Base-by-base conservation (phyloP, 2,888 invertebrate genomes). In the Patella ulyssiponensis region DNA sequence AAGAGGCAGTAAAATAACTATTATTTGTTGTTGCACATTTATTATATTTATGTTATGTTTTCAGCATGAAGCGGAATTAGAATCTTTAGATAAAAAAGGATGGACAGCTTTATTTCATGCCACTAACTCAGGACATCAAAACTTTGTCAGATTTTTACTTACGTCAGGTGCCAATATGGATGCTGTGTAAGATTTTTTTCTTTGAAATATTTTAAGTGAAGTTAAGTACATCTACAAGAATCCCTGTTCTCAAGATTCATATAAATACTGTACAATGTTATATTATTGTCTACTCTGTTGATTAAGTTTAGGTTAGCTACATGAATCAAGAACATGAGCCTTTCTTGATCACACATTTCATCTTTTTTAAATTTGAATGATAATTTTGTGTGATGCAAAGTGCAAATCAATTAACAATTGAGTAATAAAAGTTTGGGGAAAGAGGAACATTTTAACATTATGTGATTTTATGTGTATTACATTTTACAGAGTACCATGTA, bases 41-140 rank as follows among this genome's bases (percentile, higher is more conserved):
- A 44, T 4, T 44, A 44, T 9, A 44, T 44, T 44, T 44, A 44
- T 9, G 77, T 17, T 71, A 53, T 78, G 77, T 73, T 83, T 85
- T 2, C 83, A 91, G 91, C 86, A 87, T 80, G 91, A 91, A 17
- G 91, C 91, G 23, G 88, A 91, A 73, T 77, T 92, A 33, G 92
- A 92, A 80, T 86, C 88, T 2, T 81, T 85, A 53, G 93, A 93
- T 85, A 83, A 87, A 71, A 88, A 87, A 74, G 92, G 92, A 4
- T 91, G 92, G 92, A 92, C 92, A 17, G 91, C 92, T 0, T 80
- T 92, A 64, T 92, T 91, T 80, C 91, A 92, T 85, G 91, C 92
- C 7, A 91, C 92, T 9, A 90, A 90, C 81, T 90, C 91, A n/a
- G 92, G 92, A 11, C 92, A 92, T 79, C 91, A 91, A 81, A 91